Base-by-base conservation (phyloP, 2,113 vertebrate species). In the Apus apus region DNA sequence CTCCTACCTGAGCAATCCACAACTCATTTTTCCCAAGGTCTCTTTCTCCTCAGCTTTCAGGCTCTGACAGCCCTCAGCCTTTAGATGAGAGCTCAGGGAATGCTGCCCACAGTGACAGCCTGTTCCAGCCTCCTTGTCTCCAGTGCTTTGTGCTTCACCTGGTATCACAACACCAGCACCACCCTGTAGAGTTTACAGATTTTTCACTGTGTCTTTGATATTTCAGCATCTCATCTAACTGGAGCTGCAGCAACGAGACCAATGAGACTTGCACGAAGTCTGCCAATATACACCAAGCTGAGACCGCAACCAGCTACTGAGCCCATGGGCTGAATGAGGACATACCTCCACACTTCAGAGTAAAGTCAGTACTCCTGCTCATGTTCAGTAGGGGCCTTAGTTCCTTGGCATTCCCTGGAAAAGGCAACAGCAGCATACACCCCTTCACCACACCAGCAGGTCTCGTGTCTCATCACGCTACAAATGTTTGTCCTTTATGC, bases 301-400 rank as follows among this genome's bases (percentile, higher is more conserved):
- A 45, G 70, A 4, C 21, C 58, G 56, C 61, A 3, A 3, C 1
- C 1, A 0, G 20, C 50, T 77, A 0, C 32, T 10, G 21, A 78
- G 53, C 25, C 72, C 20, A 2, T 0, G 17, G 32, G 23, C 26
- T 29, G 32, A 29, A 29, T 0, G 14, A 26, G 46, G 13, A 16
- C 4, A 38, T 9, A 14, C 4, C 40, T 18, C 11, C 71, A n/a
- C 8, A 5, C 10, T n/a, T 4, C 22, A 29, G 15, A 57, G 26
- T 14, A 10, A 53, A 50, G 25, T 25, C 78, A 38, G 15, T 8
- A 4, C 6, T 54, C 54, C 6, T 48, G 32, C 34, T 45, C 25
- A 30, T 2, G 0, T 29, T 36, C 53, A 26, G 54, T 4, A 19
- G 13, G 40, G 25, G 23, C 12, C 58, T 64, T 21, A 23, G 22